Base-by-base conservation (phyloP, 2,113 vertebrate species). In the Hippopotamus amphibius region DNA sequence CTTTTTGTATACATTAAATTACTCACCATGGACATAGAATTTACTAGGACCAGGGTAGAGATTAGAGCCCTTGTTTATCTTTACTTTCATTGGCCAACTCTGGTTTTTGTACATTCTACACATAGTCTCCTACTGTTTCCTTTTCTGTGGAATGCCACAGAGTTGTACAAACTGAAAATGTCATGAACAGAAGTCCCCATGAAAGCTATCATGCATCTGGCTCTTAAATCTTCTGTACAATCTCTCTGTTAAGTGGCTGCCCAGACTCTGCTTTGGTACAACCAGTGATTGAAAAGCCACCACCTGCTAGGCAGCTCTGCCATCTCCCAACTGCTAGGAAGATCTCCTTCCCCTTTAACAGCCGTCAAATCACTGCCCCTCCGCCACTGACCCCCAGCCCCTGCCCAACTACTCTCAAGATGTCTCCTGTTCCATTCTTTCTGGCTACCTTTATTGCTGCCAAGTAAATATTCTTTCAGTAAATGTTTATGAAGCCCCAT, bases 81-180 rank as follows among this genome's bases (percentile, higher is more conserved):
- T 83, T 61, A 41, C 33, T 77, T 57, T 16, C 79, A 4, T 30
- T 59, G 24, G 43, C 63, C 91, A 74, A 11, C 81, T 84, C 55
- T 7, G 7, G 21, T 13, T 63, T 72, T 30, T 46, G 74, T 33
- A 48, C 10, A 33, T 37, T 84, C 84, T 94, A 41, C n/a, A 19
- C 17, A 7, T 59, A 14, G 13, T 55, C 41, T 74, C 84, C 79
- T 53, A 26, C 79, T 86, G 61, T 53, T 41, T 71, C 46, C 65
- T 95, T 93, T 95, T 61, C 93, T 96, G 33, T 93, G 65, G 50
- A 65, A 68, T 85, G 84, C 50, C 48, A 57, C 76, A 48, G 82
- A 92, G 77, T 57, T 65, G 28, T 68, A 66, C 30, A 81, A 53
- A 93, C 65, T 83, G n/a, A 88, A 90, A 72, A 19, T 65, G 61